Conservation (phyloP, 2,113 vertebrate species). For the Ammodytes dubius region DNA sequence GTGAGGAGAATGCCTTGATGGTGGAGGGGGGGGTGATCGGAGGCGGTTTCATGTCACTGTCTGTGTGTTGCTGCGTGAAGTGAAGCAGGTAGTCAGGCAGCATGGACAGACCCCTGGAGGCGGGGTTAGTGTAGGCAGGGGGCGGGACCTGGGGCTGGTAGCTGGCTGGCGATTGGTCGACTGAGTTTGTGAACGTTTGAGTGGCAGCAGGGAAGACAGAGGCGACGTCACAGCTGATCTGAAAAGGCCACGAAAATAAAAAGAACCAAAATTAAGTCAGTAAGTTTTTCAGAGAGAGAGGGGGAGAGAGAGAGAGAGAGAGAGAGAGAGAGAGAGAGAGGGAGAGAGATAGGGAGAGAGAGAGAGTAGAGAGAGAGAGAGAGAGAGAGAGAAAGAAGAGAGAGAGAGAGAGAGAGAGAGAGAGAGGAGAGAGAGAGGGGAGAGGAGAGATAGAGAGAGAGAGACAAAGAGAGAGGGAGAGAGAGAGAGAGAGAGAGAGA, state of each 20-base stretch:
- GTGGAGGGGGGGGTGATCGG: slow-evolving; percentile 94
- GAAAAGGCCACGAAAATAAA: slow-evolving; percentile 32
- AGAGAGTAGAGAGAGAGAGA: slow-evolving; percentile 73
- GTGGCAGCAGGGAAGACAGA: slow-evolving; percentile 89
- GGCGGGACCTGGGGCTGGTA: slow-evolving; percentile 86
- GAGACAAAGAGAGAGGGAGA: slow-evolving; percentile 83
- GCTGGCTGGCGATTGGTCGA: slow-evolving; percentile 16
- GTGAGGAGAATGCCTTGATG: slow-evolving; percentile 95
- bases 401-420: too few species aligned
- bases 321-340: too few species aligned
- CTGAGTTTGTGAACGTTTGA: slow-evolving; percentile 81
- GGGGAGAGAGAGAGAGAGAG: too few species aligned
- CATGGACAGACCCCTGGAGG: slow-evolving; percentile 86
- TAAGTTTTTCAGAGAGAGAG: too few species aligned
- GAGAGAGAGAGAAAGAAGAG: too few species aligned
- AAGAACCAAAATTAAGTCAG: too few species aligned
- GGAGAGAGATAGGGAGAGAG: too few species aligned
- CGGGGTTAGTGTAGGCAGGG: slow-evolving; percentile 86
- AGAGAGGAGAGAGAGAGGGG: too few species aligned
- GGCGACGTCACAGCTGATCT: slow-evolving; percentile 86
- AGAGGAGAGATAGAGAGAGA: too few species aligned
- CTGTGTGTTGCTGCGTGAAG: slow-evolving; percentile 79
- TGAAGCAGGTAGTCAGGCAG: slow-evolving; percentile 93
- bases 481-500: too few species aligned
- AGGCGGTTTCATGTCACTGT: slow-evolving; percentile 60